phyloP scores from a whole-genome alignment of 2,113 vertebrate genomes.

The Epinephelus fuscoguttatus region DNA sequence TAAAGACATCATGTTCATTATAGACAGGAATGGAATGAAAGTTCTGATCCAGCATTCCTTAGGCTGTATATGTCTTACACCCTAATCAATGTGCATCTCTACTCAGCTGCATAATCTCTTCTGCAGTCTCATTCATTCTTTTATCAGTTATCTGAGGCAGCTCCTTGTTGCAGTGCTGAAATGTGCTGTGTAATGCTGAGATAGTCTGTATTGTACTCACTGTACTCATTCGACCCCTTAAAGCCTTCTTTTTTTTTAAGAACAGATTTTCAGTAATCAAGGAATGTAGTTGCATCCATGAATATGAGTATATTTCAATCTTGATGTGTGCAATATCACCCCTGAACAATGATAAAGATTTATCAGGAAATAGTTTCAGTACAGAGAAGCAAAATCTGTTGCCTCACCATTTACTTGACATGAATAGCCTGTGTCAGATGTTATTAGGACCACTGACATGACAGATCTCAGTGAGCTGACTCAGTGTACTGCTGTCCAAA shows the following conservation, averaged over 20 bases:
- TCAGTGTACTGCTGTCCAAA: too few relatives aligned
- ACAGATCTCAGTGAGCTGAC: too few relatives aligned
- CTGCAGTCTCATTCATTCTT: not conserved
- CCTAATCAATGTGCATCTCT: not conserved
- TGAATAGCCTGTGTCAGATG: too few relatives aligned
- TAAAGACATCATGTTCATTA: not conserved
- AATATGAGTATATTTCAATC: too few relatives aligned
- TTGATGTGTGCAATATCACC: too few relatives aligned
- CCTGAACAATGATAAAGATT: too few relatives aligned
- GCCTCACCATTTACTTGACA: too few relatives aligned
- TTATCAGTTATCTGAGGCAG: not conserved
- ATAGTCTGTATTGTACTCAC: not conserved
- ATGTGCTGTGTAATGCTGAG: conserved; percentile 26
- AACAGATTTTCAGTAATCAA: not conserved
- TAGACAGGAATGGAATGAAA: not conserved
- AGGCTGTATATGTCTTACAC: not conserved
- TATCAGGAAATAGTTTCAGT: too few relatives aligned
- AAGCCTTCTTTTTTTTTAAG: not conserved
- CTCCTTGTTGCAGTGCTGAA: conserved; percentile 2
- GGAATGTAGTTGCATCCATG: not conserved
- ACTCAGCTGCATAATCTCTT: not conserved
- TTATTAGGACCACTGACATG: too few relatives aligned
- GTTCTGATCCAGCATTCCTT: not conserved
- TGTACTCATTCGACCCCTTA: not conserved
- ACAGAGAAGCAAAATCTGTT: too few relatives aligned